Evolutionary conservation across 2,888 invertebrate genomes (phyloP), one percentile per base, ranked within the genome.

Genomic region (Sminthurides aquaticus): DNA sequence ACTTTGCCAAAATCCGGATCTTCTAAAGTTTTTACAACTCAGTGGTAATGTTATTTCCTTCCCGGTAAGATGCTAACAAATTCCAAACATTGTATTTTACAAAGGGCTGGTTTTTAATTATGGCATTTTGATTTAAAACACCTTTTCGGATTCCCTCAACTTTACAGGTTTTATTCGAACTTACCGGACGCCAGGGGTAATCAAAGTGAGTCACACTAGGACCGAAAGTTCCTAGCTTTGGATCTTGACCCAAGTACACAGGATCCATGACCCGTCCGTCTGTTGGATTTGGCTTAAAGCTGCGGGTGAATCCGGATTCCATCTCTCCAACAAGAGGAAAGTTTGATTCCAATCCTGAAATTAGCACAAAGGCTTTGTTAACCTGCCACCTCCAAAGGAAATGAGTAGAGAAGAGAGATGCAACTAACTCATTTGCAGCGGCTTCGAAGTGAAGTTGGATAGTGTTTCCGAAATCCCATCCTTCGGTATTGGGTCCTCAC

Each of bases 191-290:
- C 22, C 26, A 27, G 2, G 57, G 8, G 29, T 34, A 62, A 22
- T 62, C 62, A n/a, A 62, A 29, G 20, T 62, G 62, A 8, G 62
- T 62, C n/a, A 62, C 62, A 27, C 62, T 62, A 2, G 62, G 62
- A 2, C 56, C 56, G 25, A 62, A 62, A 2, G 15, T 3, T 3
- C 62, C 62, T 15, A 55, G 5, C 1, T 5, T 2, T 2, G 62
- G 56, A 22, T 55, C 34, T 56, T 62, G 62, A n/a, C 62, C 62
- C 1, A 27, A n/a, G 29, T 62, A 48, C 22, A 62, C 25, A 1
- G 62, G 62, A 48, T 62, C 62, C 22, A 62, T 24, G 1, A 62
- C 62, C n/a, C 62, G 62, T 11, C 62, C 62, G 56, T 62, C 62
- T 1, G 62, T 62, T 11, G 62, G 62, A 48, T 62, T 62, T 3